Evolutionary conservation across 2,888 invertebrate species (phyloP), one percentile per base, ranked within the genome.

Genomic region (Leptinotarsa peninsularis): DNA sequence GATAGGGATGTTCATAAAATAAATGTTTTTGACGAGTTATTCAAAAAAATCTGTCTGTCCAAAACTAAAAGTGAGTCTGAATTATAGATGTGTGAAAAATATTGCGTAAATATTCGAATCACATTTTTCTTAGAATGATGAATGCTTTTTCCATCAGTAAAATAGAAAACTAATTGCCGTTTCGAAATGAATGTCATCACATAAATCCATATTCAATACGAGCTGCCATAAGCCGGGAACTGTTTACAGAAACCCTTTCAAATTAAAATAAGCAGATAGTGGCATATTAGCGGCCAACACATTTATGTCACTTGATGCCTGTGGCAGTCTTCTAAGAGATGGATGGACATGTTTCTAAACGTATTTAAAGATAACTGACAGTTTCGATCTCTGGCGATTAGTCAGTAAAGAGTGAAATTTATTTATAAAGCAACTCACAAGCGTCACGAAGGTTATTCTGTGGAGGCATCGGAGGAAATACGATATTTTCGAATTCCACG

Each of bases 341-440:
- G 76, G 79, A 81, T 79, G 79, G 82, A 82, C 82, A 79, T 81
- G 82, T 83, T 83, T 83, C 81, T 81, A 83, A 83, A 82, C 82
- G 81, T 82, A 82, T 81, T 82, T 81, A 77, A 75, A 80, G 80
- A 75, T 80, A 81, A 81, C 81, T 82, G 83, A 83, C 83, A 82
- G 80, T 78, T 80, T 81, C 80, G 82, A 82, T 81, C 79, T 72
- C 76, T 73, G 76, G 69, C 79, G 81, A 81, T 81, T 82, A 81
- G 81, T 79, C 73, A 80, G 76, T 74, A 76, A 77, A 78, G 77
- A 75, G 23, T 66, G 17, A 49, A 66, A 78, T 76, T 77, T 81
- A 80, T 81, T 79, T 79, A 77, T 80, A 81, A 77, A 74, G 66
- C n/a, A 56, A 56, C 66, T 27, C 60, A 70, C 21, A 0, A 63